phyloP scores from a whole-genome alignment of 2,888 invertebrate species.

The Lamproptera curius region DNA sequence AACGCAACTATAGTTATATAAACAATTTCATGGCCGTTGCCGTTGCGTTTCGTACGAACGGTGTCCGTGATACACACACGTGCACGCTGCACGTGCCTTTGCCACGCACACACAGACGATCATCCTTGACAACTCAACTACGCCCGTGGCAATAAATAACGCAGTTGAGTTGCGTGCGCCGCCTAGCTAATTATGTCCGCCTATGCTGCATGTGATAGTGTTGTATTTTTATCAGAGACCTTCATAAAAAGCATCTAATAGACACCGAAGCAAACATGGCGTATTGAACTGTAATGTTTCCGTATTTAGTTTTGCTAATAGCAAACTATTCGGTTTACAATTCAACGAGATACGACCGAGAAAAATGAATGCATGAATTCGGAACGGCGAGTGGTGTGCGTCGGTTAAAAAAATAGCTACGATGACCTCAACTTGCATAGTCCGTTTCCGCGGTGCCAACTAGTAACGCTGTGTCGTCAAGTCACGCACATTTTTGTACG shows the following conservation, averaged over 20 bases:
- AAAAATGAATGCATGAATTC: slow-evolving; percentile 19
- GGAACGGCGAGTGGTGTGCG: slow-evolving; percentile 25
- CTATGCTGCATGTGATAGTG: slow-evolving; percentile 47
- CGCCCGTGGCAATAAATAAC: slow-evolving; percentile 48
- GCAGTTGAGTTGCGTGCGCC: slow-evolving; percentile 53
- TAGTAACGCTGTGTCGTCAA: slow-evolving; percentile 40
- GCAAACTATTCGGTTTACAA: slow-evolving; percentile 6
- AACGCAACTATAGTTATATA: slow-evolving; percentile 40
- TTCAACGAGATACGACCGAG: background rate
- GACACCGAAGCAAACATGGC: background rate
- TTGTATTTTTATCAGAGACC: slow-evolving; percentile 22
- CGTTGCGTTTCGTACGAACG: slow-evolving; percentile 54
- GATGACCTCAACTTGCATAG: slow-evolving; percentile 62
- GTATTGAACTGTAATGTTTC: background rate
- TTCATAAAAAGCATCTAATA: slow-evolving; percentile 17
- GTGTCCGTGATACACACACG: slow-evolving; percentile 45
- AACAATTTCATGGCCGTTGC: slow-evolving; percentile 58
- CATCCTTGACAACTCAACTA: slow-evolving; percentile 52
- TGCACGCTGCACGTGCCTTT: slow-evolving; percentile 14
- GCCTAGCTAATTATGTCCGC: slow-evolving; percentile 41
- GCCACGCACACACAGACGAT: slow-evolving; percentile 33
- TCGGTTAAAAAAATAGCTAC: slow-evolving; percentile 34
- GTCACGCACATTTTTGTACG: slow-evolving; percentile 45
- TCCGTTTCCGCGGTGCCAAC: slow-evolving; percentile 53
- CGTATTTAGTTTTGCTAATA: slow-evolving; percentile 2